phyloP scores from a whole-genome alignment of 1,140 invertebrate species.

The Lordiphosa stackelbergi region DNA sequence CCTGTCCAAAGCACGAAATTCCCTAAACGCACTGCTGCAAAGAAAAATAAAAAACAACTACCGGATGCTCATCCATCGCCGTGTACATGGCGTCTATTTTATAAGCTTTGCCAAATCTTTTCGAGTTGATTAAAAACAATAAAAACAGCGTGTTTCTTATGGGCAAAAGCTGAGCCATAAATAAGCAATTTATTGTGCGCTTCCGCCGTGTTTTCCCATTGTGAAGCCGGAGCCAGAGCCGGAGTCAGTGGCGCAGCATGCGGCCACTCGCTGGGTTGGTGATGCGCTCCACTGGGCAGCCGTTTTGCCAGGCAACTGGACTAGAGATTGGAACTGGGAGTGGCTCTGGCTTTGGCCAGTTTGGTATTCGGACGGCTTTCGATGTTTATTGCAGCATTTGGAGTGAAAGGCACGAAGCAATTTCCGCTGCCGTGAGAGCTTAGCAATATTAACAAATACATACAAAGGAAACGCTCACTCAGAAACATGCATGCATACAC shows the following conservation, averaged over 20 bases:
- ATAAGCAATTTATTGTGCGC: conserved; percentile 75
- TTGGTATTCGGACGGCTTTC: conserved; percentile 72
- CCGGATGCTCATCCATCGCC: conserved; percentile 67
- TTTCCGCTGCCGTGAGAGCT: conserved; percentile 71
- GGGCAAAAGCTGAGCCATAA: conserved; percentile 72
- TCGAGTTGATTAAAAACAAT: conserved; percentile 76
- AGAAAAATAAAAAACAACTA: conserved; percentile 18
- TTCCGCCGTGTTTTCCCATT: conserved; percentile 71
- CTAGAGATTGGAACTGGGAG: conserved; percentile 17
- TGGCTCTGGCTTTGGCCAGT: conserved; percentile 28
- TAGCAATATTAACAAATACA: conserved; percentile 59
- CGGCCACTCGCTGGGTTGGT: conserved; percentile 33
- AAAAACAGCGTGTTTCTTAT: conserved; percentile 74
- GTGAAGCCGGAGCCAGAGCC: conserved; percentile 28
- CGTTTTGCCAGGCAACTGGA: conserved; percentile 19
- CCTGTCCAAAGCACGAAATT: conserved; percentile 43
- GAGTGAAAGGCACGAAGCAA: conserved; percentile 73
- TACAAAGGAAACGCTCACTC: conserved; percentile 22
- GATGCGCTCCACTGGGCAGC: conserved; percentile 23
- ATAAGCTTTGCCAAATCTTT: conserved; percentile 72
- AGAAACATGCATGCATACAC: background rate
- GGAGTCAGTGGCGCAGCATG: conserved; percentile 52
- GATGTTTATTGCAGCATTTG: conserved; percentile 71
- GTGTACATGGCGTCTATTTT: conserved; percentile 65
- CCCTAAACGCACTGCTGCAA: background rate